phyloP scores from a whole-genome alignment of 2,113 vertebrate species.

The Chroicocephalus ridibundus region DNA sequence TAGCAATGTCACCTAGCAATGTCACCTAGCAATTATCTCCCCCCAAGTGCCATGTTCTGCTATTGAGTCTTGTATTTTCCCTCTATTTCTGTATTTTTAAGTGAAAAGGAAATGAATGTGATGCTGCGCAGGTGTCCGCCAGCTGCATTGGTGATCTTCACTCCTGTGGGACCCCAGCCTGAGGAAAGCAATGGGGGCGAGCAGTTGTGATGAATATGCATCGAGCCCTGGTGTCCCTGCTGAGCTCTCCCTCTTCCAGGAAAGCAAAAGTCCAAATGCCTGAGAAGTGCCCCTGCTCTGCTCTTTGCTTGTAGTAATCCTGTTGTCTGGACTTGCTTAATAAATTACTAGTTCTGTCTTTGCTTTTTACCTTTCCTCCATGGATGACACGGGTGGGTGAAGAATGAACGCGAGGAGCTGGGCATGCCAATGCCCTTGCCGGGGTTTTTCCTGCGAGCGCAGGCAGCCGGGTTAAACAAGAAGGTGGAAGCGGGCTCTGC shows the following conservation, averaged over 20 bases:
- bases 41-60: background rate
- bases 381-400: accelerated
- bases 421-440: accelerated
- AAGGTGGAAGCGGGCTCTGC: background rate
- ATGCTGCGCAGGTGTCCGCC: background rate
- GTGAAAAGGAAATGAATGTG: background rate
- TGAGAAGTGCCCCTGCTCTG: background rate
- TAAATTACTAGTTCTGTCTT: background rate
- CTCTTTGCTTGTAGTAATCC: background rate
- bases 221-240: background rate
- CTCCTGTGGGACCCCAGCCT: background rate
- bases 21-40: too few species aligned
- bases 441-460: accelerated
- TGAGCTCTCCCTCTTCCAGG: background rate
- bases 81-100: background rate
- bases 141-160: background rate
- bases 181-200: background rate
- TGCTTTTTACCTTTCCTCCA: background rate
- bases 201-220: accelerated
- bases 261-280: background rate
- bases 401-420: accelerated
- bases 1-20: background rate
- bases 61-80: background rate
- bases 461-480: accelerated
- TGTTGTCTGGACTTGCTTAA: background rate